Conservation (phyloP, 2,888 invertebrate species). For the Electrophaes corylata region DNA sequence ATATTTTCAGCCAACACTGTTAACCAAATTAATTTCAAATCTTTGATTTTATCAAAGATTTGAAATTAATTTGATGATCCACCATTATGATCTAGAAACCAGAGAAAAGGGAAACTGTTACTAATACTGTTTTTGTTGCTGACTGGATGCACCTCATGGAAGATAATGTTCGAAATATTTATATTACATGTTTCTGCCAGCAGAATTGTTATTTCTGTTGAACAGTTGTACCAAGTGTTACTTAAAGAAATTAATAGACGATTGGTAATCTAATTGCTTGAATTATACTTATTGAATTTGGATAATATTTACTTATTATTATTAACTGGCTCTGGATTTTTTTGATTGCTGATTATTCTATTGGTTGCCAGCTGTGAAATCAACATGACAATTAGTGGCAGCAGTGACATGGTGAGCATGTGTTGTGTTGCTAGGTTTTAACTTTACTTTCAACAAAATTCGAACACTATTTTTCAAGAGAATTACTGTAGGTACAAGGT, state of each 20-base stretch:
- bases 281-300: neutral
- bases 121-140: too few relatives aligned
- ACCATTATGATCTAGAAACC: too few relatives aligned
- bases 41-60: too few relatives aligned
- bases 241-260: neutral
- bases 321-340: too few relatives aligned
- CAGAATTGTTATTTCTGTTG: neutral
- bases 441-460: neutral
- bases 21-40: too few relatives aligned
- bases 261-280: neutral
- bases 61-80: too few relatives aligned
- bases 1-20: too few relatives aligned
- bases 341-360: too few relatives aligned
- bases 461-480: conserved; percentile 1
- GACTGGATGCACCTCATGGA: neutral
- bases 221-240: neutral
- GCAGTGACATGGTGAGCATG: too few relatives aligned
- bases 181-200: neutral
- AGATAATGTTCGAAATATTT: neutral
- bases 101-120: too few relatives aligned
- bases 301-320: neutral
- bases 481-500: neutral
- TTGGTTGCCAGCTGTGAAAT: too few relatives aligned
- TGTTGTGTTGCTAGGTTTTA: neutral
- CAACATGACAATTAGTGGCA: too few relatives aligned